Percentiles rank a stretch among this genome's conserved stretches.
Conservation (phyloP, 2,888 invertebrate genomes). For the Tillus elongatus region DNA sequence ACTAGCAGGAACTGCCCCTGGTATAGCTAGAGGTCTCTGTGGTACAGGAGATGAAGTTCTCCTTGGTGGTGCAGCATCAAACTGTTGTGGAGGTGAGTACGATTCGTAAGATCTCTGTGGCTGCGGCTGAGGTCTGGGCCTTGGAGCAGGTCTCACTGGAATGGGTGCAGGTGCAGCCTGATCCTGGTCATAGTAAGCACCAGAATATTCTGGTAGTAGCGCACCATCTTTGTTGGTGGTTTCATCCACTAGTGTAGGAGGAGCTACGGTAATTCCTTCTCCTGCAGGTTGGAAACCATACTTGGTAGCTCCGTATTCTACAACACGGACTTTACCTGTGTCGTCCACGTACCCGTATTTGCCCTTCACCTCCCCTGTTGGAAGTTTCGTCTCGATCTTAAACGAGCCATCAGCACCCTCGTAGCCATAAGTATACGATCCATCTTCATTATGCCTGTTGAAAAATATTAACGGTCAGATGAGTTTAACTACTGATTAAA, state of each 20-base stretch:
- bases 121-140: conserved; percentile 32
- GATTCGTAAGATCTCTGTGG: conserved; percentile 22
- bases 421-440: conserved; percentile 85
- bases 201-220: conserved; percentile 38
- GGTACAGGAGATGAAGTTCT: conserved; percentile 19
- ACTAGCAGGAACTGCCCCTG: conserved; percentile 20
- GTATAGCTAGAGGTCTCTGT: conserved; percentile 16
- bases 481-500: no score
- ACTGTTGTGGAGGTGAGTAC: conserved; percentile 26
- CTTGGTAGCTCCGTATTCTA: conserved; percentile 83
- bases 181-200: conserved; percentile 35
- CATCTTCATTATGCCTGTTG: conserved; percentile 74
- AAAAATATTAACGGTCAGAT: background rate
- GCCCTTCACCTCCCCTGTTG: conserved; percentile 76
- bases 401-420: conserved; percentile 82
- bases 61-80: conserved; percentile 21
- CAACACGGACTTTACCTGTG: conserved; percentile 67
- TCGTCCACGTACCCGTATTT: conserved; percentile 87
- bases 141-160: conserved; percentile 22
- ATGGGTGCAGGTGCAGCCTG: conserved; percentile 27
- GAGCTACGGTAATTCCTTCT: conserved; percentile 74
- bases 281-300: conserved; percentile 81
- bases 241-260: conserved; percentile 53
- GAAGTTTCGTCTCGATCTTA: conserved; percentile 80
- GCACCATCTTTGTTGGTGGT: conserved; percentile 42